Evolutionary conservation across 1,140 invertebrate species (phyloP).

Genomic region (Trypoxylus dichotomus): DNA sequence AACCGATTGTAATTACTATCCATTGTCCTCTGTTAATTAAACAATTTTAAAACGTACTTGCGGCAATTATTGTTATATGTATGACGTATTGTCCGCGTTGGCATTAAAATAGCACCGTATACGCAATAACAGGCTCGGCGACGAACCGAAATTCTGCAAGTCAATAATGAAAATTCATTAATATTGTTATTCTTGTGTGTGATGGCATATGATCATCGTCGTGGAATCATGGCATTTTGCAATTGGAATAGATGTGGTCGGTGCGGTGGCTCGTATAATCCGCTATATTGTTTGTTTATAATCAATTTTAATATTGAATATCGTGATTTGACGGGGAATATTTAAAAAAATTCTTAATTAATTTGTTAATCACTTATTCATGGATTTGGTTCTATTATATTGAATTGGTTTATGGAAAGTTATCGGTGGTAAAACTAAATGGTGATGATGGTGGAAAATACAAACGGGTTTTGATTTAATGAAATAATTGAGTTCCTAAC

Average conservation of each 20-base stretch:
- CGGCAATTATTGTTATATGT: background rate
- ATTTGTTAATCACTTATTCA: too few relatives aligned
- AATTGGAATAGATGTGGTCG: background rate
- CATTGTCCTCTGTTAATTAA: background rate
- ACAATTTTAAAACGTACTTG: background rate
- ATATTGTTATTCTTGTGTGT: background rate
- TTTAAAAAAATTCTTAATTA: too few relatives aligned
- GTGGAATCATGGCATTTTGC: background rate
- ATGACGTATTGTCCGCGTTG: background rate
- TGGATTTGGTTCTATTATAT: too few relatives aligned
- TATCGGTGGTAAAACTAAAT: too few relatives aligned
- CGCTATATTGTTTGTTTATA: background rate
- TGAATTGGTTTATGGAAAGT: too few relatives aligned
- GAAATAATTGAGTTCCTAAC: too few relatives aligned
- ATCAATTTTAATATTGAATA: background rate
- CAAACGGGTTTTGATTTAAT: too few relatives aligned
- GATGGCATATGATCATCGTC: background rate
- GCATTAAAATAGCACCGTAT: background rate
- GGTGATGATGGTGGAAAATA: too few relatives aligned
- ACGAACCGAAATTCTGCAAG: background rate
- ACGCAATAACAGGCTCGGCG: background rate
- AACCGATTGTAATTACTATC: background rate
- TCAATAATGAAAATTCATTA: conserved; percentile 2
- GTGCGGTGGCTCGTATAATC: background rate
- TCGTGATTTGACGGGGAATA: background rate